Evolutionary conservation across 2,888 invertebrate genomes (phyloP).

Genomic region (Phania funesta): DNA sequence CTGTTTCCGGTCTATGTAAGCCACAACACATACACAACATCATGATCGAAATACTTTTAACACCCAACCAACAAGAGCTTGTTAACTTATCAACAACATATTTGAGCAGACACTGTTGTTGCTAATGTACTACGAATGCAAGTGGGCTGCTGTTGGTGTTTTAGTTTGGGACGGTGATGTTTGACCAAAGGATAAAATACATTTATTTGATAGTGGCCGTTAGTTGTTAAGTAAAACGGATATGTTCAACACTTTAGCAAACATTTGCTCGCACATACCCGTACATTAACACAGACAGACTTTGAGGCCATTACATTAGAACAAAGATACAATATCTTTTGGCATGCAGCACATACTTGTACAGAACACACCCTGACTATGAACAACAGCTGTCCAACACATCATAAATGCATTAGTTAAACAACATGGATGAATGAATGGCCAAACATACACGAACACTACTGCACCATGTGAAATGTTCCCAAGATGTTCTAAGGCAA

Average conservation of each 20-base stretch:
- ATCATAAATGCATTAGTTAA: conserved; percentile 78
- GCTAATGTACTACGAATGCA: background rate
- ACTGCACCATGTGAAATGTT: conserved; percentile 38
- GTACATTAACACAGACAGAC: conserved; percentile 5
- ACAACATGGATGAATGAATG: conserved; percentile 54
- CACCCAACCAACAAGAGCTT: conserved; percentile 21
- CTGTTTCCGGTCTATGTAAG: background rate
- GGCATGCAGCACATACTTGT: conserved; percentile 1
- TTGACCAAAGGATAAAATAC: conserved; percentile 63
- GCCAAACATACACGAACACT: conserved; percentile 12
- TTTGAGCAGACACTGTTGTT: background rate
- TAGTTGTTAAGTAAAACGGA: conserved; percentile 55
- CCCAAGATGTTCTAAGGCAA: conserved; percentile 19
- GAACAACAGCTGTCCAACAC: conserved; percentile 74
- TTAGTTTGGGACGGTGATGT: conserved; percentile 33
- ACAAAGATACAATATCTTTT: conserved; percentile 37
- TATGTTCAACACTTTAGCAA: conserved; percentile 41
- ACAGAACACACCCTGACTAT: conserved; percentile 10
- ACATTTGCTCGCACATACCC: conserved; percentile 20
- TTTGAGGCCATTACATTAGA: conserved; percentile 6
- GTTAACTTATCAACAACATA: conserved; percentile 33
- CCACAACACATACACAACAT: background rate
- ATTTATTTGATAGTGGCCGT: conserved; percentile 54
- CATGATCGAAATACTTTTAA: conserved; percentile 27
- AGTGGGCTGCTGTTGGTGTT: background rate